Conservation (phyloP, 2,888 invertebrate species). For the Eilema depressum region DNA sequence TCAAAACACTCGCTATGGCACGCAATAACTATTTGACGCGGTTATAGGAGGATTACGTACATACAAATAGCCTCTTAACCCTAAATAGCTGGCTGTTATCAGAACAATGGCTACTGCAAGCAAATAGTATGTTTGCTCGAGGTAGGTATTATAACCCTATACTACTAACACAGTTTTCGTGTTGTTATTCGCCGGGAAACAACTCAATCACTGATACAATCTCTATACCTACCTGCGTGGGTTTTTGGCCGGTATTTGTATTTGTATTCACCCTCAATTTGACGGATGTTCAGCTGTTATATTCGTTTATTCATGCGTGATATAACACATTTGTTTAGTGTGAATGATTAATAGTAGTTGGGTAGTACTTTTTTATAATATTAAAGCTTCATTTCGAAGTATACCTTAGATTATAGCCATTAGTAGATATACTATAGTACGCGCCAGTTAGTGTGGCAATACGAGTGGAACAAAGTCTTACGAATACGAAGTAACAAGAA, state of each 20-base stretch:
- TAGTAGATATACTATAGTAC: too few relatives aligned
- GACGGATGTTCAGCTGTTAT: neutral
- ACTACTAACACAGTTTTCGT: neutral
- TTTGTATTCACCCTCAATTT: neutral
- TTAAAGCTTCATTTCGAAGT: neutral
- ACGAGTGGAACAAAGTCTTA: too few relatives aligned
- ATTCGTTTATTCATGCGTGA: neutral
- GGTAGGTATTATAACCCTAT: neutral
- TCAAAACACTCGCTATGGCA: neutral
- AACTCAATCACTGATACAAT: neutral
- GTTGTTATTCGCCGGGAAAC: neutral
- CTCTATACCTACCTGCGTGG: neutral
- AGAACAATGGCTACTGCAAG: neutral
- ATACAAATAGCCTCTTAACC: neutral
- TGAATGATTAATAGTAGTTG: neutral
- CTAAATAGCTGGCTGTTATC: neutral
- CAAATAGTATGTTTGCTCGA: neutral
- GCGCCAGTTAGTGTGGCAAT: too few relatives aligned
- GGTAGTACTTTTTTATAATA: neutral
- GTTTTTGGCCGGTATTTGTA: neutral
- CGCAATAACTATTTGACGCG: neutral
- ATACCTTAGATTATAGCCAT: too few relatives aligned
- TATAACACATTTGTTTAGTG: slow-evolving; percentile 2
- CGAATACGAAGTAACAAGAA: too few relatives aligned
- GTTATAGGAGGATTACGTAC: neutral